These are phyloP conservation scores for honey bee (Apis mellifera) DNA, from an alignment of 1,140 invertebrate genomes.

Conservation along the genomic window Amel_HAv3.1 CM009942.2:3985501-3986000, in stretches of 20 bases:
- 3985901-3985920: conserved; percentile 67
- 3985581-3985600: conserved; percentile 20
- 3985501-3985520: neutral
- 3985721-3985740: conserved; percentile 53
- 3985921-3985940: conserved; percentile 66
- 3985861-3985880: conserved; percentile 79
- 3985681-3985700: conserved; percentile 14
- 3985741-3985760: conserved; percentile 58
- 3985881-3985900: conserved; percentile 67
- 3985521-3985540: neutral
- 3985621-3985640: conserved; percentile 39
- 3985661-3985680: conserved; percentile 5
- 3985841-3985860: conserved; percentile 72
- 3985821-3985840: conserved; percentile 73
- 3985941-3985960: conserved; percentile 11
- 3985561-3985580: conserved; percentile 7
- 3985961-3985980: neutral
- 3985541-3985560: neutral
- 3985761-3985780: conserved; percentile 71
- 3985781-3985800: conserved; percentile 71
- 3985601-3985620: conserved; percentile 1
- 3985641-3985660: conserved; percentile 36
- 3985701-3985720: conserved; percentile 37
- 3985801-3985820: conserved; percentile 72
- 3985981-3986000: neutral